These are phyloP conservation scores for Hydrocynus forskahlii DNA, from an alignment of 2,797 vertebrate species.

Conservation along the genomic window DNA sequence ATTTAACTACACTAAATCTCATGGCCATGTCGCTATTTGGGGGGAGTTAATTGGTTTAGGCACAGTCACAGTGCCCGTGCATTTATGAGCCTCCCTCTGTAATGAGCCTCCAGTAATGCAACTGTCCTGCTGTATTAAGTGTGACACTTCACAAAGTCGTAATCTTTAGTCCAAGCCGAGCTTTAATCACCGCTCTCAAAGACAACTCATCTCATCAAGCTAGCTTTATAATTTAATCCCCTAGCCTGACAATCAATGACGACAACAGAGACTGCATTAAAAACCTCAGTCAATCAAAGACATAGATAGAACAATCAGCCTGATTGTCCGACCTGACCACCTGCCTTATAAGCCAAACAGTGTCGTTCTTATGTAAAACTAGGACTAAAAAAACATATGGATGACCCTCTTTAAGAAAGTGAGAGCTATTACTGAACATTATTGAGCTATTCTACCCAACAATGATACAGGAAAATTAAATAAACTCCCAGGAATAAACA, in stretches of 20 bases:
- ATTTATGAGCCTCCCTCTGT: conserved; percentile 39
- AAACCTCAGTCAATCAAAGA: conserved; percentile 16
- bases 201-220: conserved; percentile 29
- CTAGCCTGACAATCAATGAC: not conserved
- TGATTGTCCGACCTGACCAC: not conserved
- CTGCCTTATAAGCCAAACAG: not conserved
- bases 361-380: not conserved
- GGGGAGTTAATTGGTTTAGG: conserved; percentile 46
- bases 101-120: conserved; percentile 41
- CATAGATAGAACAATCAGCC: not conserved
- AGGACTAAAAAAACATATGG: not conserved
- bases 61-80: conserved; percentile 42
- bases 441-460: not conserved
- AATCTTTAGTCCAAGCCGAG: conserved; percentile 34
- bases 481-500: conserved; percentile 19
- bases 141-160: conserved; percentile 43
- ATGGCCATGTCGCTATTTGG: conserved; percentile 39
- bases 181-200: conserved; percentile 23
- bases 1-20: conserved; percentile 44
- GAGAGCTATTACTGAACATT: conserved; percentile 19
- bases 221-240: conserved; percentile 14
- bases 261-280: conserved; percentile 4
- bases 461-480: conserved; percentile 5
- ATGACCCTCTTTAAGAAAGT: not conserved
- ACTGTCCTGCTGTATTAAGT: conserved; percentile 51